These are phyloP conservation scores for Phoronis australis DNA, from an alignment of 2,888 invertebrate species.

Conservation along the genomic window DNA sequence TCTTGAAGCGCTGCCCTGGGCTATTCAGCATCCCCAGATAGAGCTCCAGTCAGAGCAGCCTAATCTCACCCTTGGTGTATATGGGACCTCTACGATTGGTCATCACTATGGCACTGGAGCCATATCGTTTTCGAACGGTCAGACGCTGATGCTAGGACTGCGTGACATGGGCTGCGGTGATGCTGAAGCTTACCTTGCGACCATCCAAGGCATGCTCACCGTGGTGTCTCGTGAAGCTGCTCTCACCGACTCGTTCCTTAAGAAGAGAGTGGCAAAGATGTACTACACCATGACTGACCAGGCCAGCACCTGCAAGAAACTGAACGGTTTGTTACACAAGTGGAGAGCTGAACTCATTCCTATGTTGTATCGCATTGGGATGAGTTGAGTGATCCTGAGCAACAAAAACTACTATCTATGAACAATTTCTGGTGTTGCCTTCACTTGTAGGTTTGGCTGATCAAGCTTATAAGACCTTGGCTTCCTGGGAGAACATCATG, in stretches of 20 bases:
- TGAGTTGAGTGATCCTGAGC: slow-evolving; percentile 3
- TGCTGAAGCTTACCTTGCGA: slow-evolving; percentile 3
- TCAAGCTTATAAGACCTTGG: slow-evolving; percentile 11
- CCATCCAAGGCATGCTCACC: slow-evolving; percentile 3
- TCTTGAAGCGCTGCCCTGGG: slow-evolving; percentile 4
- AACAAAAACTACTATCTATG: slow-evolving; percentile 2
- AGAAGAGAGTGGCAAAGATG: too few species aligned
- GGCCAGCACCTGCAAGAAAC: slow-evolving; percentile 9
- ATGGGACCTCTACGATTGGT: slow-evolving; percentile 6
- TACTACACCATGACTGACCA: slow-evolving; percentile 7
- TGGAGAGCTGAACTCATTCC: slow-evolving; percentile 9
- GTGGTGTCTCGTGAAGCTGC: slow-evolving; percentile 3
- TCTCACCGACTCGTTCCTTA: too few species aligned
- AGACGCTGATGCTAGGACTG: slow-evolving; percentile 4
- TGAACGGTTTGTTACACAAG: slow-evolving; percentile 6
- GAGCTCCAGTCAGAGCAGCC: slow-evolving; percentile 4
- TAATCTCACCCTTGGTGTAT: slow-evolving; percentile 1
- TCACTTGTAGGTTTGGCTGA: slow-evolving; percentile 12
- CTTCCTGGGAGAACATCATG: slow-evolving; percentile 11
- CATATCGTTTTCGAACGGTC: slow-evolving; percentile 4
- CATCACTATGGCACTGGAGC: slow-evolving; percentile 5
- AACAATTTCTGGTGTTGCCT: slow-evolving; percentile 15
- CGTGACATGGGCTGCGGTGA: slow-evolving; percentile 6
- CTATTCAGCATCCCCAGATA: slow-evolving; percentile 2
- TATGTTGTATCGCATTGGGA: slow-evolving; percentile 9